A percentile compares a stretch with the other conserved stretches of the same genome.
Evolutionary conservation across 2,113 vertebrate species (phyloP).

Genomic region (Prochilodus magdalenae): DNA sequence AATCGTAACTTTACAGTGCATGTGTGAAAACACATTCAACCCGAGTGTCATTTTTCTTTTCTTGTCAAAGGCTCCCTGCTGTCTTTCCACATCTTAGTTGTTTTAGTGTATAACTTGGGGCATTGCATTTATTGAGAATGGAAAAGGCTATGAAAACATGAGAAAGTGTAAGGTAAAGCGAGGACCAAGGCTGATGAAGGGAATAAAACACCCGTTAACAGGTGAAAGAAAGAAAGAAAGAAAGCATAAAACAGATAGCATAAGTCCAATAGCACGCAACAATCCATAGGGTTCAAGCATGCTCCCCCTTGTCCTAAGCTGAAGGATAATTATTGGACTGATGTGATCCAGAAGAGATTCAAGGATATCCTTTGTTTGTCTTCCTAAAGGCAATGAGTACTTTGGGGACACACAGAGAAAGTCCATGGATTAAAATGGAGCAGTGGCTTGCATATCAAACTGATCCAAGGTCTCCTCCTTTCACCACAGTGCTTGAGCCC

Average conservation of each 20-base stretch:
- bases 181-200: not conserved
- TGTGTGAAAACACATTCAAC: not conserved
- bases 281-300: slow-evolving; percentile 23
- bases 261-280: not conserved
- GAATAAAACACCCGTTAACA: not conserved
- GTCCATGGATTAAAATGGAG: slow-evolving; percentile 45
- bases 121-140: not conserved
- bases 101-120: not conserved
- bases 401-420: slow-evolving; percentile 51
- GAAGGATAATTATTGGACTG: slow-evolving; percentile 51
- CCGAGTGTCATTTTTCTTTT: slow-evolving; percentile 11
- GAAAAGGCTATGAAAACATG: not conserved
- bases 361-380: slow-evolving; percentile 59
- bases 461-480: slow-evolving; percentile 42
- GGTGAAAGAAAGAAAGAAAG: no score
- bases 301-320: slow-evolving; percentile 26
- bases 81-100: not conserved
- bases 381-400: slow-evolving; percentile 55
- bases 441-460: slow-evolving; percentile 42
- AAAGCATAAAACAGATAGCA: not conserved
- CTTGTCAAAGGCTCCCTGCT: not conserved
- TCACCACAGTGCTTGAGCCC: not conserved
- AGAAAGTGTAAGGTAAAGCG: not conserved
- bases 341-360: slow-evolving; percentile 52
- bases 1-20: not conserved